phyloP scores from a whole-genome alignment of 2,888 invertebrate genomes.

The Tenthredo amoena region DNA sequence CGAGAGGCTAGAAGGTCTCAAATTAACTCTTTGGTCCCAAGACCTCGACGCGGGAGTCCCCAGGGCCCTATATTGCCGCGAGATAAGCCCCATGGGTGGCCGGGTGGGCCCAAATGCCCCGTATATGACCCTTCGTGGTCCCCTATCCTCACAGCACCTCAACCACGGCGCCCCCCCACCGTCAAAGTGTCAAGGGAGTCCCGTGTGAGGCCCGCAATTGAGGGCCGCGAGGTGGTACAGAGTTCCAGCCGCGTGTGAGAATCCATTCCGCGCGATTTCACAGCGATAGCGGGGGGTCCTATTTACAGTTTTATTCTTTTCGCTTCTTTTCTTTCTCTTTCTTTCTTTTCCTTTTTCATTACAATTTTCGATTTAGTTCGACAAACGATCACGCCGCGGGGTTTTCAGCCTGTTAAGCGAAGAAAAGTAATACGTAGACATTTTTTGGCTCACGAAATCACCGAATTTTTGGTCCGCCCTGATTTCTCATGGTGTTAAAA shows the following conservation, averaged over 20 bases:
- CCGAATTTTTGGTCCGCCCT: not conserved
- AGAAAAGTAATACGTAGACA: not conserved
- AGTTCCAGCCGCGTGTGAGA: constrained; percentile 75
- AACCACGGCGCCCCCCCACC: constrained; percentile 35
- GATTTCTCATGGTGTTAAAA: not conserved
- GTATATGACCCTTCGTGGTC: constrained; percentile 20
- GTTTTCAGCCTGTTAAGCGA: not conserved
- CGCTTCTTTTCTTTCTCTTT: constrained; percentile 7
- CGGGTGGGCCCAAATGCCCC: constrained; percentile 9
- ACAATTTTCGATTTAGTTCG: constrained; percentile 20
- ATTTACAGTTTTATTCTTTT: constrained; percentile 32
- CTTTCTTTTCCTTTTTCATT: not conserved
- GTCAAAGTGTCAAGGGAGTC: constrained; percentile 56
- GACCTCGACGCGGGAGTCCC: constrained; percentile 36
- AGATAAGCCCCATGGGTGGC: constrained; percentile 53
- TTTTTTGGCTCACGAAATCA: too few species aligned
- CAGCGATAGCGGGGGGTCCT: constrained; percentile 63
- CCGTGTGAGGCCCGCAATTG: constrained; percentile 59
- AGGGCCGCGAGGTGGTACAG: constrained; percentile 72
- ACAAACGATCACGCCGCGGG: constrained; percentile 45
- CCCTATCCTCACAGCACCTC: constrained; percentile 43
- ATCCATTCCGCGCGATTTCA: constrained; percentile 75
- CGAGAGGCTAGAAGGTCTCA: not conserved
- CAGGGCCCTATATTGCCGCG: constrained; percentile 7
- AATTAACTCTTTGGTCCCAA: constrained; percentile 50